A percentile compares a stretch with the other conserved stretches of the same genome.
phyloP scores from a whole-genome alignment of 2,888 invertebrate genomes.

The Drosophila atripex region DNA sequence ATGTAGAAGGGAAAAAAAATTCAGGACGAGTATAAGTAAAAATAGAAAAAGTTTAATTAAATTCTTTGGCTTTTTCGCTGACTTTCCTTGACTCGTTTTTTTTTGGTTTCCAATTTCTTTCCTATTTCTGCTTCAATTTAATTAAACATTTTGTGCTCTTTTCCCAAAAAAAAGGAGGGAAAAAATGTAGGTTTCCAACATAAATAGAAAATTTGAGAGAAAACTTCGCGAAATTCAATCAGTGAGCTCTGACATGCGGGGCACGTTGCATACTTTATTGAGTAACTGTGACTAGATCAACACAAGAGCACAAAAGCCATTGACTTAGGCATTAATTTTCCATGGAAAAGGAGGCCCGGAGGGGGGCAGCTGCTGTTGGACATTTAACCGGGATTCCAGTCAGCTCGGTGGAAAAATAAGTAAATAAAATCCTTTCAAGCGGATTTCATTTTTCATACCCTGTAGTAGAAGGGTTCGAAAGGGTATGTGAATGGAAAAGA shows the following conservation, averaged over 20 bases:
- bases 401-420: conserved; percentile 10
- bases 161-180: conserved; percentile 16
- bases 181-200: conserved; percentile 20
- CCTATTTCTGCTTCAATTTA: conserved; percentile 59
- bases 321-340: conserved; percentile 47
- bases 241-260: conserved; percentile 36
- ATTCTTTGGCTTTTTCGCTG: conserved; percentile 55
- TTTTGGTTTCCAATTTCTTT: conserved; percentile 63
- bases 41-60: conserved; percentile 71
- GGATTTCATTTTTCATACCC: background rate
- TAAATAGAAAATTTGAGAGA: conserved; percentile 47
- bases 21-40: conserved; percentile 26
- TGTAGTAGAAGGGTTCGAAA: background rate
- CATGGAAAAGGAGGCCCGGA: conserved; percentile 5
- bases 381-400: conserved; percentile 28
- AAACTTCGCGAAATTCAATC: conserved; percentile 70
- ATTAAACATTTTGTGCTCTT: conserved; percentile 71
- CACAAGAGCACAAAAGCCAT: conserved; percentile 54
- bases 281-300: conserved; percentile 70
- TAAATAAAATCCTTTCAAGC: conserved; percentile 19
- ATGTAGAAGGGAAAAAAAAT: background rate
- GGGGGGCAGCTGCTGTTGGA: conserved; percentile 10
- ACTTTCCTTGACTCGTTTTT: conserved; percentile 17
- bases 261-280: conserved; percentile 54
- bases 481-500: background rate